Evolutionary conservation across 2,797 vertebrate genomes (phyloP).

Genomic region (Rhincodon typus): DNA sequence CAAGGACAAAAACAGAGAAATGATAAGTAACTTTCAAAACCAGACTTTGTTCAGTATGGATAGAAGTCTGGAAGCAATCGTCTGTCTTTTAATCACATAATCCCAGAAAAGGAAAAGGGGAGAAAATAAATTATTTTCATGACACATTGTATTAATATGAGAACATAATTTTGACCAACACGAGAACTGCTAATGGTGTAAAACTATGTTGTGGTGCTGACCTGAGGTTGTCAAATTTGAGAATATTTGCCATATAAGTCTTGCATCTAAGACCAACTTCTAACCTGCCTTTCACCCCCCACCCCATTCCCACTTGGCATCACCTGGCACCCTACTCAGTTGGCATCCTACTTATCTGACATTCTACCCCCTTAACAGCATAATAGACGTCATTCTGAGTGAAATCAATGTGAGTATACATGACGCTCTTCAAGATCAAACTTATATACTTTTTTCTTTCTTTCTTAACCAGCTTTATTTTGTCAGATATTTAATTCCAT

Average conservation of each 20-base stretch:
- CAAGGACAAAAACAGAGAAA: not conserved
- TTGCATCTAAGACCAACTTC: conserved; percentile 43
- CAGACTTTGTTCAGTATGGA: not conserved
- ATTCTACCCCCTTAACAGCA: too few relatives aligned
- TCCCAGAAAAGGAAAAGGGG: not conserved
- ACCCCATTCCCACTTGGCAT: conserved; percentile 59
- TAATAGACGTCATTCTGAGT: conserved; percentile 99
- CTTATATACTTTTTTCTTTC: conserved; percentile 5
- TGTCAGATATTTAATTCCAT: not conserved
- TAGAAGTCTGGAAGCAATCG: not conserved
- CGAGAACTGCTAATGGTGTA: not conserved
- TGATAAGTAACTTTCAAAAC: not conserved
- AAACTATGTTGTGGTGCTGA: conserved; percentile 27
- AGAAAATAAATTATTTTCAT: not conserved
- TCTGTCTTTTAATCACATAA: not conserved
- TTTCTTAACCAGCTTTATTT: conserved; percentile 29
- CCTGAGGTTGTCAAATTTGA: conserved; percentile 33
- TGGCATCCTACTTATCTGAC: too few relatives aligned
- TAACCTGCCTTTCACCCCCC: conserved; percentile 74
- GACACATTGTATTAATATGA: not conserved
- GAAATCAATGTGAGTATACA: conserved; percentile 98
- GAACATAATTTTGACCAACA: not conserved
- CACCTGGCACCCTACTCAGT: too few relatives aligned
- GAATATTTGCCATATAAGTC: conserved; percentile 30
- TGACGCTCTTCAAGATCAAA: conserved; percentile 53